Evolutionary conservation across 92 coral and sea anemone species (phyloP), one percentile per base, ranked within the genome.

Genomic region (Zoanthus sansibaricus): DNA sequence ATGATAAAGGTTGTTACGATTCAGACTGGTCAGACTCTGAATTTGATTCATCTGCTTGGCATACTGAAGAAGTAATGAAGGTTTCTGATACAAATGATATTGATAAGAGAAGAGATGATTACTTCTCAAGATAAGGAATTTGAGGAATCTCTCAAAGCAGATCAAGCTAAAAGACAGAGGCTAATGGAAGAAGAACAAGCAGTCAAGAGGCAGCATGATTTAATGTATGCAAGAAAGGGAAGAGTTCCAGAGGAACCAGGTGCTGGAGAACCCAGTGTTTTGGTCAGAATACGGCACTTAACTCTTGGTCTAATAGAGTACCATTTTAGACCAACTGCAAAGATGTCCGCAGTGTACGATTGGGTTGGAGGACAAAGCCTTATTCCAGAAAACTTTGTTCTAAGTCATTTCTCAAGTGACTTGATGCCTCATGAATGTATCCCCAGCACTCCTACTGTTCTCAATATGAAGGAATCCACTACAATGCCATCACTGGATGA

Each of bases 241-340:
- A 61, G 69, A 61, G 69, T 17, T 61, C 69, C 69, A 61, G 69
- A 17, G 69, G 69, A 61, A 61, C 69, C 69, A 61, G 69, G 32
- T 61, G 69, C 69, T 61, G 69, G 69, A 61, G 69, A 61, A 61
- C 69, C 69, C 69, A 61, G 69, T 61, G 69, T 61, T 61, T 61
- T 61, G 31, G 31, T 61, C 69, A 61, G 17, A 61, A 61, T 61
- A 61, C 31, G 69, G 69, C 69, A 61, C 69, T 61, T 61, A 61
- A 61, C 66, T 58, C 66, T 58, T 58, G 66, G 66, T 58, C 66
- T 58, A 58, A 58, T 58, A 58, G 66, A 58, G 66, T 58, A 58
- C 66, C 66, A 58, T 58, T 58, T 58, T 58, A 58, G 66, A 58
- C 66, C 66, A 58, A 58, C 66, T 58, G 66, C 66, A 58, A 58